These are phyloP conservation scores for Tetragonisca angustula DNA, from an alignment of 2,888 invertebrate species.

Conservation along the genomic window DNA sequence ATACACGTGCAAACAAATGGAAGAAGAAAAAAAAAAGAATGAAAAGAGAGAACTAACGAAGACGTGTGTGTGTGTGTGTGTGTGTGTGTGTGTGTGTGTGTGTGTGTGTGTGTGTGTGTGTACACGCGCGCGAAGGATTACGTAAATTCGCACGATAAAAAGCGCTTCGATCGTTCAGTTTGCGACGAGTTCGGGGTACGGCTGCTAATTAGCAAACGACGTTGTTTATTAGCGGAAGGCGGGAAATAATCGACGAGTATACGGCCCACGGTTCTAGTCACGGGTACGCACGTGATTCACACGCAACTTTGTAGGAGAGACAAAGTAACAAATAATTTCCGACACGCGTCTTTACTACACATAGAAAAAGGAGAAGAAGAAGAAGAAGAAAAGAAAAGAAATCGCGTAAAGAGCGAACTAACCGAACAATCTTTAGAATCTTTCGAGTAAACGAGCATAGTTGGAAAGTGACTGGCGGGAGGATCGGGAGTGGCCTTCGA, in stretches of 20 bases:
- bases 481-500: not conserved
- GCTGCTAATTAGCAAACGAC: slow-evolving; percentile 21
- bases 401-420: too few species aligned
- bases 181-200: slow-evolving; percentile 18
- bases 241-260: not conserved
- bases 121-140: slow-evolving; percentile 20
- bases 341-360: not conserved
- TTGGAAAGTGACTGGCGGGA: not conserved
- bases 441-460: not conserved
- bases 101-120: not conserved
- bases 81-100: too few species aligned
- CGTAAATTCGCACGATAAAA: slow-evolving; percentile 14
- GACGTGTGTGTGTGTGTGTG: not conserved
- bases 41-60: not conserved
- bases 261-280: not conserved
- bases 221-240: slow-evolving; percentile 16
- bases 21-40: not conserved
- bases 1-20: not conserved
- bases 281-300: not conserved
- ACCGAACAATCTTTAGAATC: not conserved
- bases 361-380: too few species aligned
- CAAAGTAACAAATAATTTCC: not conserved
- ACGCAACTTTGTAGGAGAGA: not conserved
- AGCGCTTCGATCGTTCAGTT: slow-evolving; percentile 65
- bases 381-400: not conserved